Base-by-base conservation (phyloP, 2,113 vertebrate species). In the Phyllopteryx taeniolatus region DNA sequence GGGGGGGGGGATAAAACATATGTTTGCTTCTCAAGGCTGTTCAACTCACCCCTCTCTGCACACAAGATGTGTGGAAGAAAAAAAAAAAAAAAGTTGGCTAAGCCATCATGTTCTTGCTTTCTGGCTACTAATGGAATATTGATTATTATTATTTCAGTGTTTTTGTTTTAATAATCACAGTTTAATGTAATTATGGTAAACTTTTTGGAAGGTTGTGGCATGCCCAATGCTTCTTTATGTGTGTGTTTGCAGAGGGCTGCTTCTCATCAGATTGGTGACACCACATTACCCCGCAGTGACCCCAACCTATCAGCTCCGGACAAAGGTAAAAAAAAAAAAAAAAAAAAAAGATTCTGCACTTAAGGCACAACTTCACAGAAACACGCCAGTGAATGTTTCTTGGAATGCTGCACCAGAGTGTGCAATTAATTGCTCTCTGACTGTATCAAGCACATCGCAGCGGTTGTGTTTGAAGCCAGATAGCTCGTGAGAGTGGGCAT, bases 251-350 rank as follows among this genome's bases (percentile, higher is more conserved):
- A 99, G 97, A 96, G 95, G 88, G 93, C 93, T 73, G 85, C 95
- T 76, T 91, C 95, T 65, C 96, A 96, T 88, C 95, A 95, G 51
- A 93, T 94, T 84, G 95, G 95, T 53, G 96, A 98, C 2, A 84
- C 92, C 68, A 93, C 94, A 85, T 90, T 96, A 90, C 97, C 97
- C 2, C 91, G 95, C 82, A 98, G 96, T 78, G 96, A 99, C 85
- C 96, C 96, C 67, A 98, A 90, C 91, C 92, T 98, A 74, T 95
- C 96, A 0, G 88, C 91, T 11, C 93, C 97, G 22, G 97, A 99
- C 71, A 99, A 98, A 96, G 95, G 98, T 98, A 85, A 86, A 2
- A 54, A 54, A 47, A 47, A 47, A 47, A 44, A 44, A 44, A 44
- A 27, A 27, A 27, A 27, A 27, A 27, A 27, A 27, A 27, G n/a